Evolutionary conservation across 2,888 invertebrate genomes (phyloP).

Genomic region (Drosophila bunnanda): DNA sequence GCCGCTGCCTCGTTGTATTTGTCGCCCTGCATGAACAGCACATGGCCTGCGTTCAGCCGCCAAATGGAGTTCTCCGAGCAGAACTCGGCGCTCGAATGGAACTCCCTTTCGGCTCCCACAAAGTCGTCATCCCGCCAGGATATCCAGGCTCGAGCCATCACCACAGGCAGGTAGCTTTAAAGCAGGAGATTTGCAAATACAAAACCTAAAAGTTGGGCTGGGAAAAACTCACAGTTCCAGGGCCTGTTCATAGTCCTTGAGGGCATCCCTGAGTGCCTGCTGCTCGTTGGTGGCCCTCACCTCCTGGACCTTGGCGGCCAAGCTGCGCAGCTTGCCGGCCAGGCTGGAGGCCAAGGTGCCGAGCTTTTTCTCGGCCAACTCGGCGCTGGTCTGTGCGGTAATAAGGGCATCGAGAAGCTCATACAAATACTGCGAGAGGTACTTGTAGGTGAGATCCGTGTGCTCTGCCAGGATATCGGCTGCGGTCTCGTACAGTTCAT

Average conservation of each 20-base stretch:
- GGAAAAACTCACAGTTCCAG: constrained; percentile 87
- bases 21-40: constrained; percentile 99
- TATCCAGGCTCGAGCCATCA: constrained; percentile 99
- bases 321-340: constrained; percentile 94
- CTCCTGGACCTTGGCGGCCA: constrained; percentile 97
- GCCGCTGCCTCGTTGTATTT: constrained; percentile 99
- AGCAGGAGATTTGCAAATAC: background rate
- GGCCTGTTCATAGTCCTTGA: constrained; percentile 94
- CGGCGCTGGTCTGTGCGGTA: constrained; percentile 97
- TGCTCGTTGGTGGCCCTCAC: constrained; percentile 95
- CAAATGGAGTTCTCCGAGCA: constrained; percentile 98
- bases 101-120: constrained; percentile 97
- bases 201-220: background rate
- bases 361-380: constrained; percentile 97
- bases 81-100: constrained; percentile 98
- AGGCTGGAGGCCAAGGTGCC: constrained; percentile 97
- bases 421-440: constrained; percentile 95
- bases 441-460: constrained; percentile 97
- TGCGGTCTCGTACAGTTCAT: constrained; percentile 98
- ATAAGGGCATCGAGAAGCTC: constrained; percentile 98
- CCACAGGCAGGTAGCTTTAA: constrained; percentile 94
- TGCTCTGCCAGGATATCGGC: constrained; percentile 99
- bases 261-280: constrained; percentile 93
- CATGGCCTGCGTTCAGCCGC: constrained; percentile 99
- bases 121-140: constrained; percentile 99